These are phyloP conservation scores for Amphiduros pacificus DNA, from an alignment of 2,888 invertebrate genomes.

Conservation along the genomic window DNA sequence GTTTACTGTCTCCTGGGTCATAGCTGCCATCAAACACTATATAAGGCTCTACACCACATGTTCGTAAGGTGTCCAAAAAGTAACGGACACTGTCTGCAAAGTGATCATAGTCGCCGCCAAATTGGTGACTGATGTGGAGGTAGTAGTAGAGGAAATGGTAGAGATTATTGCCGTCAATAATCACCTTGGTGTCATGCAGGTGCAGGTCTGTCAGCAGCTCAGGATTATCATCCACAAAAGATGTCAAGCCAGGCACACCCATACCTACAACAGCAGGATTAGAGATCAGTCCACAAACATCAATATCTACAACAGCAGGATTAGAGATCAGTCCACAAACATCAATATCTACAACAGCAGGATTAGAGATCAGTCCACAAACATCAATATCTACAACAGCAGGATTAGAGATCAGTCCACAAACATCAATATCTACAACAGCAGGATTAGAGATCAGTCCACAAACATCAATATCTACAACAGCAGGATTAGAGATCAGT, in stretches of 20 bases:
- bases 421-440: too few relatives aligned
- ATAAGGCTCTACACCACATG: conserved; percentile 46
- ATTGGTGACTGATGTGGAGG: conserved; percentile 39
- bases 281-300: too few relatives aligned
- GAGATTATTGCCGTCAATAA: conserved; percentile 58
- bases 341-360: too few relatives aligned
- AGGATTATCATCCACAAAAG: conserved; percentile 59
- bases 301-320: too few relatives aligned
- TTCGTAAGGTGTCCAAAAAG: conserved; percentile 40
- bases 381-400: too few relatives aligned
- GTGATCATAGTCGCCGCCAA: conserved; percentile 57
- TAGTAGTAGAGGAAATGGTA: conserved; percentile 51
- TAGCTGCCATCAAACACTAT: conserved; percentile 58
- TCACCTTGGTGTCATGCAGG: conserved; percentile 45
- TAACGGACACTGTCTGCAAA: conserved; percentile 37
- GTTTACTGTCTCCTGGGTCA: conserved; percentile 49
- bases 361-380: too few relatives aligned
- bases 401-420: too few relatives aligned
- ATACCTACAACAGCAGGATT: too few relatives aligned
- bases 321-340: too few relatives aligned
- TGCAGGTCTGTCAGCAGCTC: conserved; percentile 59
- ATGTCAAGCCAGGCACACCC: conserved; percentile 86
- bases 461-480: too few relatives aligned
- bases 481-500: too few relatives aligned
- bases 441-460: too few relatives aligned